Evolutionary conservation across 1,140 invertebrate species (phyloP).

Genomic region (Nixonia krombeini): DNA sequence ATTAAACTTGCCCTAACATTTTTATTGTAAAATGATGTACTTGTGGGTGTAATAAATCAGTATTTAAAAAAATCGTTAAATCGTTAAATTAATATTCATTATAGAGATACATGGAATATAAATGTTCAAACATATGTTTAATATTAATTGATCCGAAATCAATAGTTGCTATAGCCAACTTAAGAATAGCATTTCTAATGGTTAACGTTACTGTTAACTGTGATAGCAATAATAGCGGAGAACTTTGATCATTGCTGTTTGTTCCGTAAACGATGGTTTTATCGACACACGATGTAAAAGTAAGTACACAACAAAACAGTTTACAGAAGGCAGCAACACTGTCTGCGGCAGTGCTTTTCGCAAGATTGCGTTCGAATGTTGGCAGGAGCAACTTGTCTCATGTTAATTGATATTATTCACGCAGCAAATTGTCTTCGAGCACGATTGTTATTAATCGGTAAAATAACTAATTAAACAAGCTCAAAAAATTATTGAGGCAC

Average conservation of each 20-base stretch:
- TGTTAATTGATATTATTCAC: neutral
- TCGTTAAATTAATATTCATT: too few relatives aligned
- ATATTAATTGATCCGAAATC: too few relatives aligned
- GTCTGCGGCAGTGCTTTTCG: neutral
- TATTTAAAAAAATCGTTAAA: too few relatives aligned
- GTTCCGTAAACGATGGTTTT: slow-evolving; percentile 19
- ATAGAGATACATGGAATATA: too few relatives aligned
- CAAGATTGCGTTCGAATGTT: slow-evolving; percentile 9
- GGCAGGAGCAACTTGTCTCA: neutral
- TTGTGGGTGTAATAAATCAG: too few relatives aligned
- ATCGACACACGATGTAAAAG: slow-evolving; percentile 15
- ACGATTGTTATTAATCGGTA: too few relatives aligned
- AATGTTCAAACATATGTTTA: too few relatives aligned
- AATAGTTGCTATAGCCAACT: slow-evolving; percentile 30
- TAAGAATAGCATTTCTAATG: slow-evolving; percentile 57
- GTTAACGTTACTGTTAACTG: slow-evolving; percentile 58
- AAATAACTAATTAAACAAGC: too few relatives aligned
- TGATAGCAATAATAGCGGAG: slow-evolving; percentile 60
- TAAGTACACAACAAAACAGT: slow-evolving; percentile 20
- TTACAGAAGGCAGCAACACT: slow-evolving; percentile 4
- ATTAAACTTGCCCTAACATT: too few relatives aligned
- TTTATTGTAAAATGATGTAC: too few relatives aligned
- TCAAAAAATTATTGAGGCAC: too few relatives aligned
- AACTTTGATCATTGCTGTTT: slow-evolving; percentile 37
- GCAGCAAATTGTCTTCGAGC: too few relatives aligned